phyloP scores from a whole-genome alignment of 2,113 vertebrate species.

The Apteryx mantelli region DNA sequence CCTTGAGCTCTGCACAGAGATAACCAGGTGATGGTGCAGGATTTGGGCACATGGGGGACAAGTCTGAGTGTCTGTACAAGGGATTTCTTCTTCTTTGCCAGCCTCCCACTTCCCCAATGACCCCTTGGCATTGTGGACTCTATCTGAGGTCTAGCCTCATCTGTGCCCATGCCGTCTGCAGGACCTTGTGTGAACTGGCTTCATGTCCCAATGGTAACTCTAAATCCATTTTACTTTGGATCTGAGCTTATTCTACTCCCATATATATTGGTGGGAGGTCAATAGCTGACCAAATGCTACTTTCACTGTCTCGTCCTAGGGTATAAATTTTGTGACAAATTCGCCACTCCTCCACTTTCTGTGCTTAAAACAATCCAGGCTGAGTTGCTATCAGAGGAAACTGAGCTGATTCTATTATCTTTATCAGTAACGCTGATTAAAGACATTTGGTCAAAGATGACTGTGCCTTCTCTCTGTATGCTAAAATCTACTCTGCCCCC shows the following conservation, averaged over 20 bases:
- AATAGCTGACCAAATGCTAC: not conserved
- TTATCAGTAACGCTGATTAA: not conserved
- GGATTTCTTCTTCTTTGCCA: not conserved
- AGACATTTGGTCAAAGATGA: not conserved
- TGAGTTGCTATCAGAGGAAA: not conserved
- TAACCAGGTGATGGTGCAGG: too few species aligned
- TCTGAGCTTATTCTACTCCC: not conserved
- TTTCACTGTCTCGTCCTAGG: not conserved
- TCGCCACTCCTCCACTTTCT: not conserved
- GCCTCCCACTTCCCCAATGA: not conserved
- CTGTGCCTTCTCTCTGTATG: not conserved
- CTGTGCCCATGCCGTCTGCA: rapidly evolving
- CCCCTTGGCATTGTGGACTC: too few species aligned
- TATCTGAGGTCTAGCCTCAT: too few species aligned
- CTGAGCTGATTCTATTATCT: not conserved
- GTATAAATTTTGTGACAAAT: not conserved
- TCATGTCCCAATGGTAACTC: not conserved
- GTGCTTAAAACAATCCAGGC: not conserved
- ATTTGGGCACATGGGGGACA: not conserved
- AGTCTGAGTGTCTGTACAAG: not conserved
- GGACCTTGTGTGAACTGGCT: not conserved
- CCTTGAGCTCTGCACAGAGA: not conserved
- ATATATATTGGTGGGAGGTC: not conserved
- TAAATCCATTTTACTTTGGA: not conserved
- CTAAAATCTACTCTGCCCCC: not conserved